Conservation (phyloP, 2,888 invertebrate species). For the Blomia tropicalis region DNA sequence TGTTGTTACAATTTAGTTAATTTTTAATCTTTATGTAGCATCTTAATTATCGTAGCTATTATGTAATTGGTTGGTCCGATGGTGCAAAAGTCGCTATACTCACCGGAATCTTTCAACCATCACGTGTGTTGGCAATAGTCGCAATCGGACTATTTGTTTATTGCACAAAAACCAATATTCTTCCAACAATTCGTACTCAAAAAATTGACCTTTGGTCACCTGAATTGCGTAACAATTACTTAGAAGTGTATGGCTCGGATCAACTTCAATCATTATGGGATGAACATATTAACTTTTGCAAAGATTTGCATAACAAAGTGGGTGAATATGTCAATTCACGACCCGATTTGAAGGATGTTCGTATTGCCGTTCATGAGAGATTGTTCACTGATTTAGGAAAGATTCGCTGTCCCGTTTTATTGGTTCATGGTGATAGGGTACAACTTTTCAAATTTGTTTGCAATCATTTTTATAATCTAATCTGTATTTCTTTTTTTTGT, state of each 20-base stretch:
- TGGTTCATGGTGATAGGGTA: conserved; percentile 21
- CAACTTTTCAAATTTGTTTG: background rate
- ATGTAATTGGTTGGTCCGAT: conserved; percentile 21
- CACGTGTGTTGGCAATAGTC: background rate
- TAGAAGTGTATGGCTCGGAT: conserved; percentile 11
- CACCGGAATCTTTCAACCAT: conserved; percentile 2
- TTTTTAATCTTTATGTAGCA: background rate
- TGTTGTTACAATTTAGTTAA: background rate
- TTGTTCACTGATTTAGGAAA: background rate
- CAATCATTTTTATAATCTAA: background rate
- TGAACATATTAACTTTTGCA: conserved; percentile 20
- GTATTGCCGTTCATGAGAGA: conserved; percentile 10
- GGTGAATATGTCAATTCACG: background rate
- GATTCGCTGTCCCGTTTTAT: conserved; percentile 17
- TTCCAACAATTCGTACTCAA: conserved; percentile 2
- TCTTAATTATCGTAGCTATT: conserved; percentile 14
- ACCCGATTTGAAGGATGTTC: conserved; percentile 10
- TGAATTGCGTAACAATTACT: background rate
- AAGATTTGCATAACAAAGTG: background rate
- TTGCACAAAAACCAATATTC: background rate
- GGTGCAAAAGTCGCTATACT: conserved; percentile 21
- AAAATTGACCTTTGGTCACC: conserved; percentile 13
- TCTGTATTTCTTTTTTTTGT: background rate
- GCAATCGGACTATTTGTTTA: background rate
- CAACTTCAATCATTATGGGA: conserved; percentile 7